Base-by-base conservation (phyloP, 2,888 invertebrate species). In the Amphimallon solstitiale region DNA sequence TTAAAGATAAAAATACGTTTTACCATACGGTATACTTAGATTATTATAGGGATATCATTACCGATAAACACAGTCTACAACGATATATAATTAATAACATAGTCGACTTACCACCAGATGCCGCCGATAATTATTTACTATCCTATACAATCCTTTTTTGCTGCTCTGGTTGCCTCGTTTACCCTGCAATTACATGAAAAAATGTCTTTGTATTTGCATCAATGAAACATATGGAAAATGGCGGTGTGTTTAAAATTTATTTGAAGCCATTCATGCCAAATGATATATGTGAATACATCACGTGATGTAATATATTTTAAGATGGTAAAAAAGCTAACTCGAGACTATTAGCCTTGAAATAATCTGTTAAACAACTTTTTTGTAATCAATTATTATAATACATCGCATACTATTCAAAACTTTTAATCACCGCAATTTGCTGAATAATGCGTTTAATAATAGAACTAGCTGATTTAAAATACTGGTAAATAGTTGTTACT, bases 31-130 rank as follows among this genome's bases (percentile, higher is more conserved):
- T 72, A 69, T 71, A 73, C 74, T 76, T 76, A 75, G 72, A 70
- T 75, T 73, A 77, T 76, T 76, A 78, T 73, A 74, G 76, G 75
- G 76, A 76, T 79, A 78, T 78, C 75, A 78, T 79, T 78, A 78
- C 77, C 74, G 73, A 74, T 77, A 77, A 78, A 76, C 77, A 77
- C 72, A 74, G 72, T 71, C 67, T 70, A 71, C 69, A 70, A 65
- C 67, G 67, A 70, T 73, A 70, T 77, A 76, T 77, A 77, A 78
- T 78, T 78, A 78, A 76, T 76, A 76, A 72, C 73, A 71, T 75
- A 74, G 71, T 72, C 70, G 73, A 67, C 70, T 70, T 67, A 68
- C 70, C 73, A 76, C 75, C 78, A 78, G 76, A 78, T 77, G 77
- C 77, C 75, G 73, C 67, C 70, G 65, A 74, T 73, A 71, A 75